A percentile compares a stretch with the other conserved stretches of the same genome.
Conservation (phyloP, 2,888 invertebrate species). For the Drosophila nr. fundita region DNA sequence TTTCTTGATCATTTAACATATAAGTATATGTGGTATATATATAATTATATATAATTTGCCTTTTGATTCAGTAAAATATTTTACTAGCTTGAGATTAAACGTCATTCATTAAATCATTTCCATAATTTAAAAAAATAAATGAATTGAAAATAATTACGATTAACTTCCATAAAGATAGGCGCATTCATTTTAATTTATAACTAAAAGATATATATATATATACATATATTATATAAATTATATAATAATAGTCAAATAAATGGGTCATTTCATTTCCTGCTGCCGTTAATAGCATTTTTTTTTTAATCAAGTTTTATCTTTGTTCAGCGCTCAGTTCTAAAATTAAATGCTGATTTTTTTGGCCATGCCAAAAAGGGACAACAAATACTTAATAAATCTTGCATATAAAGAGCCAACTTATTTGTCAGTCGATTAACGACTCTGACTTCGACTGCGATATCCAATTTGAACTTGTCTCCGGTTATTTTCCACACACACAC, state of each 20-base stretch:
- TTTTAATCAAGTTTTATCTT: conserved; percentile 31
- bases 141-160: not conserved
- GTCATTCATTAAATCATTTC: not conserved
- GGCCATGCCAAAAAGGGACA: conserved; percentile 18
- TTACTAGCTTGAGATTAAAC: not conserved
- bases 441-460: not conserved
- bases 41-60: not conserved
- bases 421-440: conserved; percentile 10
- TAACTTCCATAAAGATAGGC: too few species aligned
- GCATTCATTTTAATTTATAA: not conserved
- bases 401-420: conserved; percentile 45
- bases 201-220: conserved; percentile 4
- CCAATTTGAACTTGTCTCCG: conserved; percentile 18
- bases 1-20: not conserved
- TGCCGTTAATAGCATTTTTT: not conserved
- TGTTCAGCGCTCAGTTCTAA: conserved; percentile 22
- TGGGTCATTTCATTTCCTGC: conserved; percentile 27
- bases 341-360: conserved; percentile 33
- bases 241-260: not conserved
- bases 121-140: not conserved
- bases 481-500: conserved; percentile 60
- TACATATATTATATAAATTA: conserved; percentile 4
- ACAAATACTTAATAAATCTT: conserved; percentile 21
- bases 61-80: not conserved
- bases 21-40: not conserved